phyloP scores from a whole-genome alignment of 64 coral and sea anemone species.

The Trachythela sp. region DNA sequence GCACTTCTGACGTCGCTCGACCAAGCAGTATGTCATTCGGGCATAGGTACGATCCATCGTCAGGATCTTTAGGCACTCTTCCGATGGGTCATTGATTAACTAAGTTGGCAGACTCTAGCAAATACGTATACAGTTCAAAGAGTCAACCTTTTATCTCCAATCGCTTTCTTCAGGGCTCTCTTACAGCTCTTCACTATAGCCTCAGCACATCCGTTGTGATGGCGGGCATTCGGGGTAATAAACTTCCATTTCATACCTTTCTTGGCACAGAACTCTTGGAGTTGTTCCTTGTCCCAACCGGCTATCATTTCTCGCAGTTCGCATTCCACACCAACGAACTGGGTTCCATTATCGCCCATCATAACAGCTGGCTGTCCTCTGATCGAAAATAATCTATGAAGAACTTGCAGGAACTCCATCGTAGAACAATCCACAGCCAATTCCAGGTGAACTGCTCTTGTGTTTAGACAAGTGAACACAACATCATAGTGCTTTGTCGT shows the following conservation, averaged over 20 bases:
- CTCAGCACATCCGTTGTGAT: constrained; percentile 17
- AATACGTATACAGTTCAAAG: constrained; percentile 40
- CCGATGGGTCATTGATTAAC: constrained; percentile 31
- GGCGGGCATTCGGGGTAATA: constrained; percentile 15
- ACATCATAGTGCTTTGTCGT: constrained; percentile 12
- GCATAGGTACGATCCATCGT: constrained; percentile 26
- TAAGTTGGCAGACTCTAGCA: constrained; percentile 24
- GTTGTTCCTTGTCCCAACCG: constrained; percentile 9
- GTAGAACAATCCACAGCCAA: constrained; percentile 21
- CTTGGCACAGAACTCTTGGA: constrained; percentile 38
- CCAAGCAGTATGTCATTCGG: constrained; percentile 36
- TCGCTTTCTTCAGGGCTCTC: constrained; percentile 22
- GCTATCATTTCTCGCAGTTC: constrained; percentile 23
- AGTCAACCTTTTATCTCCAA: constrained; percentile 20
- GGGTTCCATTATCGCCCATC: constrained; percentile 45
- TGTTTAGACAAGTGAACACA: constrained; percentile 45
- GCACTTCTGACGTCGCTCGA: constrained; percentile 19
- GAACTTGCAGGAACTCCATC: constrained; percentile 52
- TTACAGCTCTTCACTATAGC: constrained; percentile 44
- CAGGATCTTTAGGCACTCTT: constrained; percentile 35
- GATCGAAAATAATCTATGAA: constrained; percentile 40
- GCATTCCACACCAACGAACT: constrained; percentile 22
- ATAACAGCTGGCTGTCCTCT: constrained; percentile 26
- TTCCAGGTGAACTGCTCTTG: constrained; percentile 39
- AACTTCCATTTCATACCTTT: constrained; percentile 47